Percentiles rank a stretch among this genome's conserved stretches.
Evolutionary conservation across 2,888 invertebrate species (phyloP).

Genomic region (Heteromyza rotundicornis): DNA sequence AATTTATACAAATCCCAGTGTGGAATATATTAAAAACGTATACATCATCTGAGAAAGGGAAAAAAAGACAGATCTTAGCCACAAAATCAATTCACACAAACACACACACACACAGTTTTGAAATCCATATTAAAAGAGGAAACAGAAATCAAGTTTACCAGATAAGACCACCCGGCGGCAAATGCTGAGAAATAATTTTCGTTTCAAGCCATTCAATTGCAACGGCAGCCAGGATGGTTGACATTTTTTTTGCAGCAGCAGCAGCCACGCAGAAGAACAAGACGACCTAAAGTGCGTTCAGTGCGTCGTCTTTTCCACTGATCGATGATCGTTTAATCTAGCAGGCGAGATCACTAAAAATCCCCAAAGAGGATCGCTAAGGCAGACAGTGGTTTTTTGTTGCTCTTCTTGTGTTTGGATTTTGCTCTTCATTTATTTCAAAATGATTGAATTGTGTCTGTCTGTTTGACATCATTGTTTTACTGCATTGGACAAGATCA

Average conservation of each 20-base stretch:
- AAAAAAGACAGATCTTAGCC: no score
- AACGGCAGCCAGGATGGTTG: not conserved
- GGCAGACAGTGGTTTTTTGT: not conserved
- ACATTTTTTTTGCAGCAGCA: not conserved
- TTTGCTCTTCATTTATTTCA: slow-evolving; percentile 17
- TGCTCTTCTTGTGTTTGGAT: not conserved
- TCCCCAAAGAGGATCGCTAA: slow-evolving; percentile 31
- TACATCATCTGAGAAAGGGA: not conserved
- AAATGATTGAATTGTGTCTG: slow-evolving; percentile 58
- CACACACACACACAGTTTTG: no score
- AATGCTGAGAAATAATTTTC: slow-evolving; percentile 51
- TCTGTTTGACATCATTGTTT: slow-evolving; percentile 32
- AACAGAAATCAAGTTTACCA: slow-evolving; percentile 53
- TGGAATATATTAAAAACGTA: slow-evolving; percentile 5
- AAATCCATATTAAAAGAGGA: no score
- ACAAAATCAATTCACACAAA: no score
- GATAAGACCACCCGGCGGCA: slow-evolving; percentile 49
- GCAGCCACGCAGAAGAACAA: not conserved
- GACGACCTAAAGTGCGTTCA: no score
- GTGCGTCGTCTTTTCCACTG: not conserved
- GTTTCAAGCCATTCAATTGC: slow-evolving; percentile 22
- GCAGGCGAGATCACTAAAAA: slow-evolving; percentile 47
- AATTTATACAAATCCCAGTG: slow-evolving; percentile 51
- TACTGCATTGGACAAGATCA: slow-evolving; percentile 14
- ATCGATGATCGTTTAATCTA: slow-evolving; percentile 55